Evolutionary conservation across 2,888 invertebrate genomes (phyloP).

Genomic region (Calliopum simillimum): DNA sequence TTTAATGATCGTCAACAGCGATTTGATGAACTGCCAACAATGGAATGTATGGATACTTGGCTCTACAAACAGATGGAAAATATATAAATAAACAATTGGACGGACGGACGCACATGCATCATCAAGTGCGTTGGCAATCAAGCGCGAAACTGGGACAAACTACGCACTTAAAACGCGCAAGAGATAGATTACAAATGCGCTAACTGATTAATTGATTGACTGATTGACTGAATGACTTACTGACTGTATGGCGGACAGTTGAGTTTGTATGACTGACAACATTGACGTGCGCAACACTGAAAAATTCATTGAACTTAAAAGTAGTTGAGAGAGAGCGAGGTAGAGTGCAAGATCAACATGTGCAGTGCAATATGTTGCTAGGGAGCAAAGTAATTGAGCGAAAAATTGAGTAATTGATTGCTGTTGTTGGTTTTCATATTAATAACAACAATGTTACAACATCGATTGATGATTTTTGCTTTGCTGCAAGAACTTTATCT

Average conservation of each 20-base stretch:
- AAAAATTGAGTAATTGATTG: no score
- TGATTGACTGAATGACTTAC: slow-evolving; percentile 29
- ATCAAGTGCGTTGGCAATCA: slow-evolving; percentile 41
- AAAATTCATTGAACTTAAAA: slow-evolving; percentile 29
- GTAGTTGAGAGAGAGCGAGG: background rate
- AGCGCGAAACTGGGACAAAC: slow-evolving; percentile 51
- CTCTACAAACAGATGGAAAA: slow-evolving; percentile 29
- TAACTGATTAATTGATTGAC: slow-evolving; percentile 15
- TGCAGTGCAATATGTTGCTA: background rate
- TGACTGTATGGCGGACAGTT: background rate
- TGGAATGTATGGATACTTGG: slow-evolving; percentile 34
- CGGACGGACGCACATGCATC: slow-evolving; percentile 23
- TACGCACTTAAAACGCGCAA: slow-evolving; percentile 40
- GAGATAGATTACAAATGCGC: slow-evolving; percentile 27
- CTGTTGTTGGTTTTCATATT: no score
- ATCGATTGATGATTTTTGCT: no score
- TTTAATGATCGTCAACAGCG: background rate
- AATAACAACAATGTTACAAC: no score
- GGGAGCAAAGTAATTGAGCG: no score
- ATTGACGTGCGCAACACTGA: background rate
- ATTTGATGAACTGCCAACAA: background rate
- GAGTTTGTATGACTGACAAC: background rate
- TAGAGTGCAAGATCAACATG: background rate
- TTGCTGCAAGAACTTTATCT: no score
- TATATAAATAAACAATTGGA: slow-evolving; percentile 13